Evolutionary conservation across 2,888 invertebrate genomes (phyloP).

Genomic region (Philonicus albiceps): DNA sequence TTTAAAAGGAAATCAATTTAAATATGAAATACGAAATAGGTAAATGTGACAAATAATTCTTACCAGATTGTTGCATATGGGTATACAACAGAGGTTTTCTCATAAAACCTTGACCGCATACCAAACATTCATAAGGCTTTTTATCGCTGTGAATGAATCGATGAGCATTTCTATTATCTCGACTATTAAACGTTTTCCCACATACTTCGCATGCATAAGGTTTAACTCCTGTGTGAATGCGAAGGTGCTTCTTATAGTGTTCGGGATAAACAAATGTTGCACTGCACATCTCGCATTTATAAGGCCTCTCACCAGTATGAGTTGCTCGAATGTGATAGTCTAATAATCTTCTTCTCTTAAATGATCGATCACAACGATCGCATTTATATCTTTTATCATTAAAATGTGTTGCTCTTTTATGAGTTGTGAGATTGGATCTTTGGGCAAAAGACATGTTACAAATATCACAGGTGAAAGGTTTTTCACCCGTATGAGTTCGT

Average conservation of each 20-base stretch:
- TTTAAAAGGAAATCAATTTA: slow-evolving; percentile 37
- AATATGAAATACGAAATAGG: not conserved
- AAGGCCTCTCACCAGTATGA: slow-evolving; percentile 82
- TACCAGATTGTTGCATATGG: slow-evolving; percentile 71
- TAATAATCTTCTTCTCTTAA: slow-evolving; percentile 72
- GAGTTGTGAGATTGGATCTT: slow-evolving; percentile 81
- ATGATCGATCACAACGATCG: slow-evolving; percentile 74
- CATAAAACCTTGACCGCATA: slow-evolving; percentile 85
- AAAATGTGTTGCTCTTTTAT: slow-evolving; percentile 79
- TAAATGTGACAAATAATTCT: not conserved
- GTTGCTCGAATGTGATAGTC: slow-evolving; percentile 84
- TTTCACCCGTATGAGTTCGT: slow-evolving; percentile 81
- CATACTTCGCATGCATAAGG: slow-evolving; percentile 82
- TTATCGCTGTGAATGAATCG: slow-evolving; percentile 86
- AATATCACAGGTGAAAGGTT: slow-evolving; percentile 79
- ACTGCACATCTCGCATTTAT: slow-evolving; percentile 75
- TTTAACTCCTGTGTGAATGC: slow-evolving; percentile 80
- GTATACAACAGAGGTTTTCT: slow-evolving; percentile 78
- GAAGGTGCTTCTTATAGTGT: slow-evolving; percentile 80
- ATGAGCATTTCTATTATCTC: slow-evolving; percentile 86
- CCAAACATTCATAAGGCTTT: slow-evolving; percentile 84
- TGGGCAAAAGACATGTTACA: slow-evolving; percentile 84
- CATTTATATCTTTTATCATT: slow-evolving; percentile 79
- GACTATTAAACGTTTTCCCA: slow-evolving; percentile 82
- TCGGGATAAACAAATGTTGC: slow-evolving; percentile 85